phyloP scores from a whole-genome alignment of 2,888 invertebrate genomes.

The Blera fallax region DNA sequence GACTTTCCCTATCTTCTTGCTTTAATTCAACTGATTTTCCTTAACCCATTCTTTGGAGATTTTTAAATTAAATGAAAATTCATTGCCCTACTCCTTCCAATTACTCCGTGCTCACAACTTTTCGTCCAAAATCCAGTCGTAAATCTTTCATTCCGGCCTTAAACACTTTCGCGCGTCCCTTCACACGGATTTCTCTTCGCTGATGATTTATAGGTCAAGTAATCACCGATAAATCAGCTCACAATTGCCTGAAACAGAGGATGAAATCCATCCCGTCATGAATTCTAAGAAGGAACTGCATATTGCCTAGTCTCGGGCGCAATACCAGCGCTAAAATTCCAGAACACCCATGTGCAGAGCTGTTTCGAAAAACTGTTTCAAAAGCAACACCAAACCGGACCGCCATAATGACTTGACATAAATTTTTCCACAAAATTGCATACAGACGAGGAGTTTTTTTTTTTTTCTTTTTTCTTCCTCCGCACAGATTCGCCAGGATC shows the following conservation, averaged over 20 bases:
- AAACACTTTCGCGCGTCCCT: slow-evolving; percentile 4
- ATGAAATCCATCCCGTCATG: slow-evolving; percentile 56
- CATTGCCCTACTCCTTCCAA: too few relatives aligned
- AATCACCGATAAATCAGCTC: slow-evolving; percentile 69
- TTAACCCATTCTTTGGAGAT: too few relatives aligned
- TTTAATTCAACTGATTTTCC: too few relatives aligned
- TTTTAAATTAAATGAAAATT: too few relatives aligned
- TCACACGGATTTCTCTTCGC: slow-evolving; percentile 7
- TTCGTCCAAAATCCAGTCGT: neutral
- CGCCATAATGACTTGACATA: slow-evolving; percentile 69
- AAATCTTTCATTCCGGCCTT: slow-evolving; percentile 16
- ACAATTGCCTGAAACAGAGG: slow-evolving; percentile 12
- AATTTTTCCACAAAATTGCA: slow-evolving; percentile 63
- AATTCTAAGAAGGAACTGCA: slow-evolving; percentile 56
- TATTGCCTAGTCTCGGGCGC: slow-evolving; percentile 32
- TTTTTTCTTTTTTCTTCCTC: too few relatives aligned
- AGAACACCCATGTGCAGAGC: neutral
- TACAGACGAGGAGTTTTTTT: slow-evolving; percentile 23
- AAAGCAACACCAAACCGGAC: slow-evolving; percentile 56
- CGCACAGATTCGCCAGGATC: slow-evolving; percentile 27
- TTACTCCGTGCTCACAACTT: neutral
- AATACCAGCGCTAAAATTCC: slow-evolving; percentile 31
- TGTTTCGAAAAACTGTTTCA: neutral
- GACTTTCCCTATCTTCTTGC: too few relatives aligned
- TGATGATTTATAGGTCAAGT: slow-evolving; percentile 55